A percentile compares a stretch with the other conserved stretches of the same genome.
Conservation (phyloP, 2,113 vertebrate species). For the Triplophysa tibetana region DNA sequence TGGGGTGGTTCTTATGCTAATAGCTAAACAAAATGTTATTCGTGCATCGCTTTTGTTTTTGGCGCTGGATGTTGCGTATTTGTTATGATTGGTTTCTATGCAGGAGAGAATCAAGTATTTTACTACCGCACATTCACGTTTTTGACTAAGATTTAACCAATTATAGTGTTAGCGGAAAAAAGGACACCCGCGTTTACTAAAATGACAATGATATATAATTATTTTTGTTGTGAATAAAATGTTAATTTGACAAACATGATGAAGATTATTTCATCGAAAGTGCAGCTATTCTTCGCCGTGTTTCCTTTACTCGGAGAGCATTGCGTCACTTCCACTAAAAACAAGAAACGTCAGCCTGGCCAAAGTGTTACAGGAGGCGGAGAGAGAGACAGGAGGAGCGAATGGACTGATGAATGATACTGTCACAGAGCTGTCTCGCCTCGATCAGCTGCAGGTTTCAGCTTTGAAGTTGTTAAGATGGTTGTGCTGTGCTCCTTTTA, state of each 20-base stretch:
- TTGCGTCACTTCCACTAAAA: slow-evolving; percentile 59
- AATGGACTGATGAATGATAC: slow-evolving; percentile 21
- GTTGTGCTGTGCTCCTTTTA: slow-evolving; percentile 19
- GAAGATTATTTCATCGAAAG: background rate
- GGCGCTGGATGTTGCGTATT: background rate
- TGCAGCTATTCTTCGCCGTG: background rate
- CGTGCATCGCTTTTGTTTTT: slow-evolving; percentile 2
- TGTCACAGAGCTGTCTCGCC: slow-evolving; percentile 18
- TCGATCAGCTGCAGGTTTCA: slow-evolving; percentile 7
- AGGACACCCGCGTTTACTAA: too few species aligned
- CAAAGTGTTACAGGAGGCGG: slow-evolving; percentile 29
- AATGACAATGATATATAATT: background rate
- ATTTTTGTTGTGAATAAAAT: too few species aligned
- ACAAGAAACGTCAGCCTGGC: slow-evolving; percentile 60
- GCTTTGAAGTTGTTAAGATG: slow-evolving; percentile 45
- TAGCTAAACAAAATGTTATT: background rate
- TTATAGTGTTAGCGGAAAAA: too few species aligned
- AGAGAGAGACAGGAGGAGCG: background rate
- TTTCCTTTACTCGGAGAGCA: background rate
- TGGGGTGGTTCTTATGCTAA: background rate
- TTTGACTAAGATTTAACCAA: too few species aligned
- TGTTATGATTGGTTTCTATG: slow-evolving; percentile 51
- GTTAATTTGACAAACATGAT: background rate
- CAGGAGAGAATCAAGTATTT: background rate
- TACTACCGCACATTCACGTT: slow-evolving; percentile 47